Conservation (phyloP, 2,797 vertebrate genomes). For the Gila robusta region DNA sequence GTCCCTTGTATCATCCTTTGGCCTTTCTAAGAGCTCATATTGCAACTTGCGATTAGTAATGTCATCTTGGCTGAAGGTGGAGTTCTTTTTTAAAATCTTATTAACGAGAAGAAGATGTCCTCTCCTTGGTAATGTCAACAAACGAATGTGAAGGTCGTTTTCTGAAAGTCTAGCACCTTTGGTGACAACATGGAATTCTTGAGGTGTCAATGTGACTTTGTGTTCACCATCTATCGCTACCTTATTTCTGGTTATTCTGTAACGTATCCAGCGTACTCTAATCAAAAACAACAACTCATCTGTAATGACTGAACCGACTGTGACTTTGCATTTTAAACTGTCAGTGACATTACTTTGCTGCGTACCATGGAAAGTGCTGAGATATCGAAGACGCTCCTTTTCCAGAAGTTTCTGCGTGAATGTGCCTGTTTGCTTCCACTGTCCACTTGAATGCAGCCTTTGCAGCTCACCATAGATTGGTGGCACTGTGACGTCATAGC, state of each 20-base stretch:
- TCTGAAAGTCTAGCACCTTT: constrained; percentile 78
- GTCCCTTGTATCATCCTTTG: constrained; percentile 77
- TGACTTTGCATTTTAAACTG: constrained; percentile 86
- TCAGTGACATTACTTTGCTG: constrained; percentile 81
- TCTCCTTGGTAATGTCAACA: constrained; percentile 83
- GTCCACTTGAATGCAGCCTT: constrained; percentile 73
- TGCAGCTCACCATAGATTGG: constrained; percentile 87
- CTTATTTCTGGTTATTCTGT: constrained; percentile 81
- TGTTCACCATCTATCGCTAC: constrained; percentile 79
- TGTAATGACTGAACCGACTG: constrained; percentile 70
- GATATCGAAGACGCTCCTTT: constrained; percentile 79
- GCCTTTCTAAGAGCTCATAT: constrained; percentile 78
- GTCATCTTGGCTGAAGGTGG: constrained; percentile 86
- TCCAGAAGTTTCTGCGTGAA: constrained; percentile 86
- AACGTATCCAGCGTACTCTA: constrained; percentile 83
- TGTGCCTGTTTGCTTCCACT: constrained; percentile 82
- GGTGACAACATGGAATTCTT: constrained; percentile 80
- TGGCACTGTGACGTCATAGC: constrained; percentile 78
- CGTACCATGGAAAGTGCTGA: constrained; percentile 78
- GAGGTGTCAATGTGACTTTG: constrained; percentile 75
- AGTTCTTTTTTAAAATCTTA: constrained; percentile 76
- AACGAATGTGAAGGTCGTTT: constrained; percentile 79
- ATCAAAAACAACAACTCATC: constrained; percentile 81
- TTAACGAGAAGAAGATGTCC: constrained; percentile 81
- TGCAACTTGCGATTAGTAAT: constrained; percentile 80